Evolutionary conservation across 2,113 vertebrate genomes (phyloP).

Genomic region (Polypterus bichir): DNA sequence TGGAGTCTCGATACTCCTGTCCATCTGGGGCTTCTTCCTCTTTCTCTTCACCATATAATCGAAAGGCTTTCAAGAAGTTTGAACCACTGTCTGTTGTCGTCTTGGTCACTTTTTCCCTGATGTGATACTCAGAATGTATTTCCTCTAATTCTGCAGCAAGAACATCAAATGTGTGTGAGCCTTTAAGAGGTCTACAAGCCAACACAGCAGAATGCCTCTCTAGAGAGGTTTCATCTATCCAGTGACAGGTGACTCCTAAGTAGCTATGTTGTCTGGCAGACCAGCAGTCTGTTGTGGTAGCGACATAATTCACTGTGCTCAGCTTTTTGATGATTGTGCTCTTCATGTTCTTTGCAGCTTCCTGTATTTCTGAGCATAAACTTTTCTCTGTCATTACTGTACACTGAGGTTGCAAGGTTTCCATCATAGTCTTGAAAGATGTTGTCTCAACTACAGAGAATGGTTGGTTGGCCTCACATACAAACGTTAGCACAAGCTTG

Average conservation of each 20-base stretch:
- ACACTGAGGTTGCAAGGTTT: no score
- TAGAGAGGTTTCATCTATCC: not conserved
- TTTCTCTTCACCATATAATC: slow-evolving; percentile 5
- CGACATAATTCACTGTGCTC: no score
- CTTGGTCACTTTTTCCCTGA: slow-evolving; percentile 11
- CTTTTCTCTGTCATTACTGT: no score
- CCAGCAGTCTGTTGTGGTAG: slow-evolving; percentile 11
- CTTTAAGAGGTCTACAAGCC: slow-evolving; percentile 14
- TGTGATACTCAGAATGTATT: slow-evolving; percentile 18
- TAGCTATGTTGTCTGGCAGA: slow-evolving; percentile 11
- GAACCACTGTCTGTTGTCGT: slow-evolving; percentile 12
- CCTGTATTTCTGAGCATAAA: no score
- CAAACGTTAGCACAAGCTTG: no score
- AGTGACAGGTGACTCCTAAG: slow-evolving; percentile 13
- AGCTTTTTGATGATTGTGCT: no score
- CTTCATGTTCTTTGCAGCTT: no score
- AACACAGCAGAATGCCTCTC: slow-evolving; percentile 12
- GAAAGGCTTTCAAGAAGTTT: slow-evolving; percentile 15
- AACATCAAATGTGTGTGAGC: slow-evolving; percentile 14
- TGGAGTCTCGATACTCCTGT: slow-evolving; percentile 9
- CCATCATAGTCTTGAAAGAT: no score
- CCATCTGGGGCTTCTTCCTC: not conserved
- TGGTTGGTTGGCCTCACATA: no score
- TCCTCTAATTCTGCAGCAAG: slow-evolving; percentile 15
- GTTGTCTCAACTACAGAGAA: no score